phyloP scores from a whole-genome alignment of 2,797 vertebrate species.

The Cyprinella venusta region DNA sequence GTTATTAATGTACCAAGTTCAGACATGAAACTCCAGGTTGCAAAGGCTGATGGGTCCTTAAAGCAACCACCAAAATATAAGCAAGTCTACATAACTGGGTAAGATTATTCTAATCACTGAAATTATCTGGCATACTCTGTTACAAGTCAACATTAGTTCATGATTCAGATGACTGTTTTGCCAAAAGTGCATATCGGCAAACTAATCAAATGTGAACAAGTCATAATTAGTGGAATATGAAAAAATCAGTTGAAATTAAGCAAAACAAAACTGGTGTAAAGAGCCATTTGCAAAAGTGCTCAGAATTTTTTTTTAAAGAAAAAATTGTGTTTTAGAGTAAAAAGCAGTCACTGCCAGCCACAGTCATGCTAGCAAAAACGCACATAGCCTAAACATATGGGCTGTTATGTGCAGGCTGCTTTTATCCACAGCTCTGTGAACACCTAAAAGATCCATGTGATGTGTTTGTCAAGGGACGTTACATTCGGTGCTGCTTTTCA shows the following conservation, averaged over 20 bases:
- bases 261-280: neutral
- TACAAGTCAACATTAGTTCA: neutral
- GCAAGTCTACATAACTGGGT: neutral
- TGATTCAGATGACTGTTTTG: neutral
- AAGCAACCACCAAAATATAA: neutral
- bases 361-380: neutral
- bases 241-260: neutral
- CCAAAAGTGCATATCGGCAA: neutral
- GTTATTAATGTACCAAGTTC: no score
- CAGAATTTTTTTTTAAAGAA: no score
- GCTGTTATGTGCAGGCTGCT: neutral
- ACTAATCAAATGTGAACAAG: neutral
- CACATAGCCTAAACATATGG: slow-evolving; percentile 6
- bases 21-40: no score
- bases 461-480: slow-evolving; percentile 14
- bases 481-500: slow-evolving; percentile 11
- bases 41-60: no score
- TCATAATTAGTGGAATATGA: neutral
- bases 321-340: neutral
- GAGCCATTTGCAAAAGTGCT: neutral
- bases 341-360: neutral
- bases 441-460: slow-evolving; percentile 20
- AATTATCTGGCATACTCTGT: neutral
- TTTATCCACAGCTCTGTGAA: slow-evolving; percentile 25
- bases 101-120: neutral